phyloP scores from a whole-genome alignment of 2,113 vertebrate species.

The Rostratula benghalensis region DNA sequence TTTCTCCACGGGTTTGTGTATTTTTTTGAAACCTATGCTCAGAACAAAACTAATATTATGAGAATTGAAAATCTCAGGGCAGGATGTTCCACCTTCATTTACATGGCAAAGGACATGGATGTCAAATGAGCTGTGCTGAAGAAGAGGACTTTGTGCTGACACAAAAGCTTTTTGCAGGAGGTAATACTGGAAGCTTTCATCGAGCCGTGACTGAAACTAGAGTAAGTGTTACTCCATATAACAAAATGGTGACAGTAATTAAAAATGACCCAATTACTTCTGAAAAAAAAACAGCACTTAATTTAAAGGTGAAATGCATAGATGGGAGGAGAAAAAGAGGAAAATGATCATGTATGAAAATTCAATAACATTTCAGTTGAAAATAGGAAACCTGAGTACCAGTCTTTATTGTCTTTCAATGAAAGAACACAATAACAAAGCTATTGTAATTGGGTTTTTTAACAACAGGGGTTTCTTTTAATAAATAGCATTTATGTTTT shows the following conservation, averaged over 20 bases:
- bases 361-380: slow-evolving; percentile 18
- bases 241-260: slow-evolving; percentile 54
- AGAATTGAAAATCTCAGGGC: neutral
- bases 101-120: neutral
- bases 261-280: slow-evolving; percentile 54
- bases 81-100: neutral
- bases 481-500: slow-evolving; percentile 17
- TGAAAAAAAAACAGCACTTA: slow-evolving; percentile 3
- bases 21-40: neutral
- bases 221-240: slow-evolving; percentile 40
- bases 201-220: neutral
- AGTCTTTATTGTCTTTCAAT: slow-evolving; percentile 16
- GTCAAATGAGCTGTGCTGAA: neutral
- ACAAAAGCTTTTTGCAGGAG: neutral
- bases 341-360: slow-evolving; percentile 41
- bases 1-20: neutral
- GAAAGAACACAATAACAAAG: slow-evolving; percentile 33
- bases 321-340: slow-evolving; percentile 17
- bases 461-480: neutral
- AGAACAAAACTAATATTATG: neutral
- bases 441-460: neutral
- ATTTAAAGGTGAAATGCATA: slow-evolving; percentile 56
- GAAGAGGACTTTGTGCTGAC: neutral
- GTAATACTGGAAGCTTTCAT: neutral
- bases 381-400: neutral